Evolutionary conservation across 2,888 invertebrate genomes (phyloP).

Genomic region (Ophion ventricosus): DNA sequence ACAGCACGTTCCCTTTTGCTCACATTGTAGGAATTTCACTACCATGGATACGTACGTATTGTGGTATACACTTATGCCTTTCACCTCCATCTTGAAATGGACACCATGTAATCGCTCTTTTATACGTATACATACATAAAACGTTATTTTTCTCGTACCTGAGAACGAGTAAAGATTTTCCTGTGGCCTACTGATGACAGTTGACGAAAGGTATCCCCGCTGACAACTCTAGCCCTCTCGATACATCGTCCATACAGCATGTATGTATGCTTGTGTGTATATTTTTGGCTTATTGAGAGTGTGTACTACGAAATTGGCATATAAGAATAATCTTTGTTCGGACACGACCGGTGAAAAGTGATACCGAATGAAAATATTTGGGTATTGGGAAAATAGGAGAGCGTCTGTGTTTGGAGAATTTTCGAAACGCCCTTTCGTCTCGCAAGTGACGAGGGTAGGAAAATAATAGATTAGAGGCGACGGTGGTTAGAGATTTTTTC

Average conservation of each 20-base stretch:
- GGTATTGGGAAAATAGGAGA: conserved; percentile 71
- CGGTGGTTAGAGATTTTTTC: background rate
- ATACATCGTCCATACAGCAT: conserved; percentile 1
- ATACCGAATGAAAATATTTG: conserved; percentile 77
- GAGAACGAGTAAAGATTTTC: conserved; percentile 35
- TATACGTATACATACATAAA: conserved; percentile 67
- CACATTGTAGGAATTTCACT: conserved; percentile 46
- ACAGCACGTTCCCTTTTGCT: conserved; percentile 61
- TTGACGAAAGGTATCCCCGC: conserved; percentile 48
- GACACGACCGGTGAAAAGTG: conserved; percentile 43
- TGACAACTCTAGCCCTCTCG: conserved; percentile 43
- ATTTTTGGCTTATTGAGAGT: conserved; percentile 8
- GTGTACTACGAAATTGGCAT: conserved; percentile 14
- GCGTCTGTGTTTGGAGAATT: conserved; percentile 29
- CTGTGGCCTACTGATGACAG: conserved; percentile 24
- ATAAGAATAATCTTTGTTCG: conserved; percentile 43
- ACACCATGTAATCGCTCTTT: conserved; percentile 81
- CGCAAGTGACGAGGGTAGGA: background rate
- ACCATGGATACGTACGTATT: conserved; percentile 17
- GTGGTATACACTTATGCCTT: conserved; percentile 53
- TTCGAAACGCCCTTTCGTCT: background rate
- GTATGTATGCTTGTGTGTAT: background rate
- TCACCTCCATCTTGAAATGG: conserved; percentile 77
- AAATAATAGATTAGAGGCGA: background rate
- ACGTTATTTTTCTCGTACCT: conserved; percentile 54